These are phyloP conservation scores for Mirounga angustirostris DNA, from an alignment of 2,113 vertebrate genomes.

Conservation along the genomic window DNA sequence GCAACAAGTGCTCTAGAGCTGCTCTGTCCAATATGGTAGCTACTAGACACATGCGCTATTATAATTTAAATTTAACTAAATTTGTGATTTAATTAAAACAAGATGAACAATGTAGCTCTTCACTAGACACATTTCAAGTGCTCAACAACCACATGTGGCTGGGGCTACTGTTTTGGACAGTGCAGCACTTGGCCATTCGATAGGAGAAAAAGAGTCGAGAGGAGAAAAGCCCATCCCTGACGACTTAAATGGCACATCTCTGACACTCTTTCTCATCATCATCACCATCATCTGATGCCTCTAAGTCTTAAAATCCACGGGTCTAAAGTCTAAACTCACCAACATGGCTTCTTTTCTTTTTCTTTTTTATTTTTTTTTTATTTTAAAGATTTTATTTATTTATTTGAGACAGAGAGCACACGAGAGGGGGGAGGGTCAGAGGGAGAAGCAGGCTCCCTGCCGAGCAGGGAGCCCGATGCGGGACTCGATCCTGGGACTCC, in stretches of 20 bases:
- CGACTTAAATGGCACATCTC: neutral
- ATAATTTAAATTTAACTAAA: neutral
- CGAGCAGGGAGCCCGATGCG: no score
- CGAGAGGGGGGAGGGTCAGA: no score
- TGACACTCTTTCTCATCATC: neutral
- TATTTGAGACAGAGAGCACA: no score
- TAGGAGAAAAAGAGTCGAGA: neutral
- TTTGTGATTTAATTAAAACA: neutral
- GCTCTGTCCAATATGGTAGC: neutral
- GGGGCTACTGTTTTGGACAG: neutral
- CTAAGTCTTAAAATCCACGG: neutral
- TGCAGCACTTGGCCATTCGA: neutral
- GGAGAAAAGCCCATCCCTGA: neutral
- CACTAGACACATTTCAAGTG: neutral
- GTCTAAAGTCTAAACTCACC: neutral
- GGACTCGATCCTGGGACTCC: no score
- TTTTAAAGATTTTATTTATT: no score
- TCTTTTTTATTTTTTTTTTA: no score
- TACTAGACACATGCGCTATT: neutral
- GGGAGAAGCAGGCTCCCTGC: no score
- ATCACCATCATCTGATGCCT: neutral
- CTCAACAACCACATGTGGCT: neutral
- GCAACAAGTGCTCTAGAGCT: neutral
- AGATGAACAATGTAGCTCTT: neutral
- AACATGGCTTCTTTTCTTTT: neutral